Conservation (phyloP, 2,113 vertebrate genomes). For the Mustela nigripes region DNA sequence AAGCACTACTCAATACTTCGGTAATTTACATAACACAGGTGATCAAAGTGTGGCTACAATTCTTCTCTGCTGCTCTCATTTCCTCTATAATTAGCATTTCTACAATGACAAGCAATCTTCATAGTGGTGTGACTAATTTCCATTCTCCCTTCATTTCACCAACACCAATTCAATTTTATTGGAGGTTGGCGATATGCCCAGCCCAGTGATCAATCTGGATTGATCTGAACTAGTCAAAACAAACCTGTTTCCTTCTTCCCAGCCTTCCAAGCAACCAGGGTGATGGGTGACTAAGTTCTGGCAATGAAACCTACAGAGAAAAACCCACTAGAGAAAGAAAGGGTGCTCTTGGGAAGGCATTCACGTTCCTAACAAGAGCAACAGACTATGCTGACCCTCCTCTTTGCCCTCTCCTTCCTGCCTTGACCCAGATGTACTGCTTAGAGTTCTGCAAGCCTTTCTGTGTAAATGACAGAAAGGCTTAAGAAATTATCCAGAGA, state of each 20-base stretch:
- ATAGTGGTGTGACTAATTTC: slow-evolving; percentile 9
- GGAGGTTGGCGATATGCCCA: not conserved
- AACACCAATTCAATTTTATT: slow-evolving; percentile 54
- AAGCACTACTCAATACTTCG: not conserved
- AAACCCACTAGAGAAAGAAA: not conserved
- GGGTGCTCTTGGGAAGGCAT: not conserved
- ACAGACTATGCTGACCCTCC: not conserved
- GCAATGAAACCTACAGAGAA: not conserved
- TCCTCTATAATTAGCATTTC: slow-evolving; percentile 63
- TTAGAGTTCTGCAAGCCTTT: not conserved
- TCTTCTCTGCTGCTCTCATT: slow-evolving; percentile 28
- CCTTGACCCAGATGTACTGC: not conserved
- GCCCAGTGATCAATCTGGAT: not conserved
- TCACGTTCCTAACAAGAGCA: not conserved
- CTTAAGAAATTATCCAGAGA: not conserved
- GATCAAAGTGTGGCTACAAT: slow-evolving; percentile 1
- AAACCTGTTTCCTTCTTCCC: slow-evolving; percentile 18
- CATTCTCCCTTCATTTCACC: not conserved
- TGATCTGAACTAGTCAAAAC: not conserved
- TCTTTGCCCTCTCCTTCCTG: not conserved
- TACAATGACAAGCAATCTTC: slow-evolving; percentile 7
- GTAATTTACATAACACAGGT: slow-evolving; percentile 44
- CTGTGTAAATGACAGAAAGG: not conserved
- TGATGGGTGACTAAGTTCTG: not conserved
- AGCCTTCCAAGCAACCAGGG: not conserved